These are phyloP conservation scores for Lanius collurio DNA, from an alignment of 2,113 vertebrate genomes.

Conservation along the genomic window DNA sequence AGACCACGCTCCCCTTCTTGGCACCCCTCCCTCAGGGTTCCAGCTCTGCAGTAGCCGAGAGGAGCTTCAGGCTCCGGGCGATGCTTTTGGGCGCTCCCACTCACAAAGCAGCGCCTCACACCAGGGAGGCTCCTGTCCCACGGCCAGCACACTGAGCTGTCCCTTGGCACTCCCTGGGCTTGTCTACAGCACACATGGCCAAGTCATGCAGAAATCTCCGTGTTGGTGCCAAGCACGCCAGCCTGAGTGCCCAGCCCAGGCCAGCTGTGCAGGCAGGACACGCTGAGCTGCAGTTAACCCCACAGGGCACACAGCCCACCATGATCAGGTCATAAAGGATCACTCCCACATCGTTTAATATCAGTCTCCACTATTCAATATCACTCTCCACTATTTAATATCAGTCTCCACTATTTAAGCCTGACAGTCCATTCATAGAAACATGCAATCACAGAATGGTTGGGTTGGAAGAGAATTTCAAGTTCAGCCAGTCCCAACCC, in stretches of 20 bases:
- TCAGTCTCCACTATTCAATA: not conserved
- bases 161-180: not conserved
- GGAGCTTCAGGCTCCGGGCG: not conserved
- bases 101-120: not conserved
- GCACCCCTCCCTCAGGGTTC: not conserved
- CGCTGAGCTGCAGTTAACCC: not conserved
- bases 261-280: not conserved
- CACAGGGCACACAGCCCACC: fast-evolving
- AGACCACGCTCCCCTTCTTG: fast-evolving
- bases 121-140: not conserved
- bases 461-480: not conserved
- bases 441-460: not conserved
- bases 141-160: not conserved
- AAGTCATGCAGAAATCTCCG: not conserved
- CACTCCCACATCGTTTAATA: fast-evolving
- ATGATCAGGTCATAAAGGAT: fast-evolving
- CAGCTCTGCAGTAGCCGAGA: fast-evolving
- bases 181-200: not conserved
- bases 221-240: not conserved
- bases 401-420: not conserved
- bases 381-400: not conserved
- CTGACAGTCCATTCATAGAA: not conserved
- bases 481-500: not conserved
- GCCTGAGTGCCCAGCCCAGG: not conserved
- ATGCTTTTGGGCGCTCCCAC: not conserved